These are phyloP conservation scores for Reticulitermes lucifugus DNA, from an alignment of 2,888 invertebrate genomes.

Conservation along the genomic window DNA sequence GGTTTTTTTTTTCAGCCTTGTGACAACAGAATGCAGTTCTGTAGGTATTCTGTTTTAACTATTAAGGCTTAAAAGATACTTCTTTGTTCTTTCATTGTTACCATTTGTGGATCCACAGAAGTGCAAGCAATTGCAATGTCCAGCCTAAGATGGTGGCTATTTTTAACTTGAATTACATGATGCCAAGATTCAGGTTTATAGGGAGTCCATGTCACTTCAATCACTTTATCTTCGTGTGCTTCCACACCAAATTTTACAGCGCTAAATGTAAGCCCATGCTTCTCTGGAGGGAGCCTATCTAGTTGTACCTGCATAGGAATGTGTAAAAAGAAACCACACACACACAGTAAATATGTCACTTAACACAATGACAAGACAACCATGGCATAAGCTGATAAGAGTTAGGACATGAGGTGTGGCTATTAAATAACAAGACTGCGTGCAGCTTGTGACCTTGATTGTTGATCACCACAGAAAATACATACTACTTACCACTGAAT, in stretches of 20 bases:
- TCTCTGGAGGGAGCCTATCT: slow-evolving; percentile 67
- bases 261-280: slow-evolving; percentile 70
- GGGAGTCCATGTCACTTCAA: slow-evolving; percentile 76
- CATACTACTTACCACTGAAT: no score
- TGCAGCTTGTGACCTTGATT: no score
- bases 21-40: no score
- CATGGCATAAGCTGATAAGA: no score
- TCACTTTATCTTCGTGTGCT: slow-evolving; percentile 66
- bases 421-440: no score
- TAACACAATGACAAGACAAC: no score
- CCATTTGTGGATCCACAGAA: slow-evolving; percentile 24
- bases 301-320: slow-evolving; percentile 64
- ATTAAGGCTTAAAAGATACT: no score
- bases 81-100: slow-evolving; percentile 7
- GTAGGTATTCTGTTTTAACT: no score
- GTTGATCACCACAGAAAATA: no score
- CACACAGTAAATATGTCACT: no score
- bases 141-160: slow-evolving; percentile 20
- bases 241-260: slow-evolving; percentile 69
- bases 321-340: not conserved
- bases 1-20: no score
- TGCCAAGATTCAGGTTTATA: slow-evolving; percentile 69
- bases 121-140: slow-evolving; percentile 35
- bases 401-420: no score
- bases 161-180: slow-evolving; percentile 66